phyloP scores from a whole-genome alignment of 2,888 invertebrate genomes.

The Cenopis cana region DNA sequence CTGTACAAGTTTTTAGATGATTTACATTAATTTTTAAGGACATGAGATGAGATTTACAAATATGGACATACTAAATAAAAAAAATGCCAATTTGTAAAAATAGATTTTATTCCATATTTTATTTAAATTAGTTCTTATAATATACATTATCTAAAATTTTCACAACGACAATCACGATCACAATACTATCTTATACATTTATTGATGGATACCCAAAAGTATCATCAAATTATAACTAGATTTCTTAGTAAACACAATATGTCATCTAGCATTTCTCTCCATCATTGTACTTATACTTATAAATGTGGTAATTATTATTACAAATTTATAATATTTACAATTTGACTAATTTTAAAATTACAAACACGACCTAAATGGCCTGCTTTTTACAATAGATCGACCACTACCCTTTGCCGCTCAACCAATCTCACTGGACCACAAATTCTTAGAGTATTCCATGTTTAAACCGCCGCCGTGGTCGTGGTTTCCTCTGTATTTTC shows the following conservation, averaged over 20 bases:
- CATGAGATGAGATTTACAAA: no score
- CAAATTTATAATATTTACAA: neutral
- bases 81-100: neutral
- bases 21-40: no score
- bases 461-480: no score
- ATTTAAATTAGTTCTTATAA: conserved; percentile 3
- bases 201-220: neutral
- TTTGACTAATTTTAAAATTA: neutral
- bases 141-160: neutral
- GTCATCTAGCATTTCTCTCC: no score
- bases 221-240: neutral
- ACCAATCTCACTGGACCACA: no score
- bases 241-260: neutral
- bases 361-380: neutral
- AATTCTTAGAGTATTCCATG: no score
- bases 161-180: conserved; percentile 18
- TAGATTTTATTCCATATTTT: neutral
- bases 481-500: no score
- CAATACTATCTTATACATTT: conserved; percentile 2
- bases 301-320: neutral
- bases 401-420: no score
- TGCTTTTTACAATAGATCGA: neutral
- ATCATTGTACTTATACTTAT: conserved; percentile 10
- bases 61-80: neutral
- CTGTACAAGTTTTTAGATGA: no score